A percentile compares a stretch with the other conserved stretches of the same genome.
Conservation (phyloP, 1,140 invertebrate genomes). For the Halyomorpha halys region DNA sequence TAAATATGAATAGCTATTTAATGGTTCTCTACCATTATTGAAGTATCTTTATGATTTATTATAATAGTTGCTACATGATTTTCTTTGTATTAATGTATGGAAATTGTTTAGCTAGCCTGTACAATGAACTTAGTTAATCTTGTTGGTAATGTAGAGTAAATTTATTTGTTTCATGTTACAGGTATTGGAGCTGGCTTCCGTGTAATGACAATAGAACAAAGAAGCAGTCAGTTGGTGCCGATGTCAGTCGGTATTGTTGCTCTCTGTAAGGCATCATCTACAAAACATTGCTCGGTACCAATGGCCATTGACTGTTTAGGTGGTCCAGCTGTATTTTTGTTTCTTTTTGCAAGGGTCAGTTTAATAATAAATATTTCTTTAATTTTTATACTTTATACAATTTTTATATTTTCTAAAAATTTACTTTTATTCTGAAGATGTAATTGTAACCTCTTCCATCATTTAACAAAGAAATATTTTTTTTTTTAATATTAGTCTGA, state of each 20-base stretch:
- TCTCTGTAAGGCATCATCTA: slow-evolving; percentile 35
- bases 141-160: too few species aligned
- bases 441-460: not conserved
- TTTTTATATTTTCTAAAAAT: not conserved
- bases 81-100: too few species aligned
- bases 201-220: slow-evolving; percentile 19
- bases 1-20: too few species aligned
- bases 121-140: too few species aligned
- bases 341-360: slow-evolving; percentile 48
- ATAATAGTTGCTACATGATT: too few species aligned
- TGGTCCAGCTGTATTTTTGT: slow-evolving; percentile 48
- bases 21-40: too few species aligned
- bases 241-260: slow-evolving; percentile 34
- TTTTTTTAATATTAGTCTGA: too few species aligned
- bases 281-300: slow-evolving; percentile 43
- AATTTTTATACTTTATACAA: not conserved
- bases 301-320: slow-evolving; percentile 45
- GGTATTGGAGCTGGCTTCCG: slow-evolving; percentile 22
- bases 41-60: too few species aligned
- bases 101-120: too few species aligned
- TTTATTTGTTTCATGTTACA: not conserved
- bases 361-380: slow-evolving; percentile 1
- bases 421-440: not conserved
- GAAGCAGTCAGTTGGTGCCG: slow-evolving; percentile 22
- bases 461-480: too few species aligned